Evolutionary conservation across 2,888 invertebrate genomes (phyloP), one percentile per base, ranked within the genome.

Genomic region (Lepidochrysops patricia): DNA sequence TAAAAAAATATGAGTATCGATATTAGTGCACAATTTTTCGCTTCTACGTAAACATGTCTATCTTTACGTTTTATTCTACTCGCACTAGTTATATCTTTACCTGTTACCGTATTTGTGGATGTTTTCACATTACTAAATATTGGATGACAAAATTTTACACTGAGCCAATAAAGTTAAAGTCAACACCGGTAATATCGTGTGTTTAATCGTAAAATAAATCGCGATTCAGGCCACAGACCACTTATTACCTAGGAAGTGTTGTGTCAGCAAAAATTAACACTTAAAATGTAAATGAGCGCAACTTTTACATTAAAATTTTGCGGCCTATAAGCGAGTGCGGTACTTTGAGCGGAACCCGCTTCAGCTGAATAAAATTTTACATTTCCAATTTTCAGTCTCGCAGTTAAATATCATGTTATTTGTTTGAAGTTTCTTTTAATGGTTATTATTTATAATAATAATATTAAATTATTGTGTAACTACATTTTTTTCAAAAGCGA

Each of bases 191-290:
- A 43, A 43, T 23, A 43, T 43, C 23, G 19, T 19, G 43, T 23
- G 43, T 43, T 43, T 43, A 29, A 54, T 26, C 27, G 54, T 29
- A 54, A 54, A 32, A 29, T 54, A 54, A 54, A 54, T 29, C 54
- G 19, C 32, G 29, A 54, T 54, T 54, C 29, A 19, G 12, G 29
- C 27, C 32, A 29, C 54, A 54, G 54, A 54, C 54, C 29, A 54
- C 54, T 54, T 54, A 54, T 54, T 54, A 54, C 54, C 54, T 54
- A 54, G 54, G 54, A 54, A 54, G 32, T 54, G 54, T 32, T 54
- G 19, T 54, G 54, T 27, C 52, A 52, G 52, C 54, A 54, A 54
- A 54, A 54, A 54, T 54, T 54, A 23, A 54, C 54, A 54, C 54
- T 54, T 54, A 29, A 54, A 54, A 54, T 54, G 54, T 54, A 54